Conservation (phyloP, 2,797 vertebrate species). For the Fratercula arctica region DNA sequence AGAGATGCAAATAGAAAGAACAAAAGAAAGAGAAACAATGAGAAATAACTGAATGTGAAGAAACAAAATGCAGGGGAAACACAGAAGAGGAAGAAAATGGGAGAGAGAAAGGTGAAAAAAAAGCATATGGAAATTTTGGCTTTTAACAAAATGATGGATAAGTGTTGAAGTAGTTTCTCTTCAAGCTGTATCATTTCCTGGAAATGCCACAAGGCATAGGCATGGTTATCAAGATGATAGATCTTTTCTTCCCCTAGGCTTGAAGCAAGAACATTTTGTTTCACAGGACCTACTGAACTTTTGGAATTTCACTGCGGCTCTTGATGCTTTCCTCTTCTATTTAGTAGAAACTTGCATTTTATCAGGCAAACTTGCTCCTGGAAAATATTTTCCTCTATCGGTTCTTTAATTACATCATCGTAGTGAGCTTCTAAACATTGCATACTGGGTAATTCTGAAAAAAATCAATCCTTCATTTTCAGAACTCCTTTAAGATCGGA, state of each 20-base stretch:
- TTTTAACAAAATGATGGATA: constrained; percentile 21
- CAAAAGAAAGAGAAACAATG: not conserved
- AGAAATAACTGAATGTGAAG: not conserved
- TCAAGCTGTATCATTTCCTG: not conserved
- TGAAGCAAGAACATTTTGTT: not conserved
- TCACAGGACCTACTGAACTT: not conserved
- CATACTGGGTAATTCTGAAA: not conserved
- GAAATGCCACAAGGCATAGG: constrained; percentile 1
- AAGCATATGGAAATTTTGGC: not conserved
- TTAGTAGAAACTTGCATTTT: not conserved
- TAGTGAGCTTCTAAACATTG: not conserved
- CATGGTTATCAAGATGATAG: not conserved
- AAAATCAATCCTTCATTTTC: not conserved
- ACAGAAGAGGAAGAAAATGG: not conserved
- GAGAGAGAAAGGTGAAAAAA: not conserved
- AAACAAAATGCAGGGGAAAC: not conserved
- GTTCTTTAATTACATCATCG: not conserved
- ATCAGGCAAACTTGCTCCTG: not conserved
- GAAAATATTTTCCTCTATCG: not conserved
- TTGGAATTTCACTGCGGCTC: not conserved
- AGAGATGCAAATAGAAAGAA: not conserved
- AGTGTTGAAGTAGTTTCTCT: not conserved
- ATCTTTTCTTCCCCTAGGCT: not conserved
- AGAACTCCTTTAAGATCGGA: not conserved
- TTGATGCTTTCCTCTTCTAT: not conserved